Base-by-base conservation (phyloP, 2,113 vertebrate species). In the Macquaria australasica region DNA sequence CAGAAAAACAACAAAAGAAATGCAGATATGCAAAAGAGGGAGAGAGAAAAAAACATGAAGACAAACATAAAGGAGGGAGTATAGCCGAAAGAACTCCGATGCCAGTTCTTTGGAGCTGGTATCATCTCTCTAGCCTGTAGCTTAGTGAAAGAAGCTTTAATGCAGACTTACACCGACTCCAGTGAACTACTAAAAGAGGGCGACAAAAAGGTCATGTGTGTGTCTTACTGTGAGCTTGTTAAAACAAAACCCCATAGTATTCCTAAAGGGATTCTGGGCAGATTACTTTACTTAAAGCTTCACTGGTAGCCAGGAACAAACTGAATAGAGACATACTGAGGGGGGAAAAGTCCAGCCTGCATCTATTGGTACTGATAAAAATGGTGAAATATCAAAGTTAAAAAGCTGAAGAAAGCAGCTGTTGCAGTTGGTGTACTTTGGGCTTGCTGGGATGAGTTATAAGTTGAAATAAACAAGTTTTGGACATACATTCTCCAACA, bases 71-170 rank as follows among this genome's bases (percentile, higher is more conserved):
- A 88, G 66, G 68, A 55, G 43, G 16, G 31, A 69, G 39, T 73
- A 41, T 1, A 23, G 69, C 70, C 16, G n/a, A 80, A 82, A 83
- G 55, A 69, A 60, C 31, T 41, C 50, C 3, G 8, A 78, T 66
- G 72, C 10, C 64, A 84, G 77, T 76, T 87, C 77, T 87, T 79
- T 0, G 39, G 55, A 16, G 77, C 86, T 82, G 82, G 86, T 86
- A 73, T 93, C 72, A 80, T 90, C 82, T 87, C 87, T 87, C 64
- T n/a, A 70, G 86, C 63, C 56, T 62, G 71, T 77, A 85, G 87
- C 87, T 93, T 86, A 93, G 87, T 82, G 73, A 91, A 90, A 93
- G 81, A 77, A 63, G 91, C 85, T 91, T 91, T 91, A 88, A 89
- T 79, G 83, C 87, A 80, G 88, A 88, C 73, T 85, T 73, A 67